These are phyloP conservation scores for Agonopterix heracliana DNA, from an alignment of 2,888 invertebrate species.

Conservation along the genomic window DNA sequence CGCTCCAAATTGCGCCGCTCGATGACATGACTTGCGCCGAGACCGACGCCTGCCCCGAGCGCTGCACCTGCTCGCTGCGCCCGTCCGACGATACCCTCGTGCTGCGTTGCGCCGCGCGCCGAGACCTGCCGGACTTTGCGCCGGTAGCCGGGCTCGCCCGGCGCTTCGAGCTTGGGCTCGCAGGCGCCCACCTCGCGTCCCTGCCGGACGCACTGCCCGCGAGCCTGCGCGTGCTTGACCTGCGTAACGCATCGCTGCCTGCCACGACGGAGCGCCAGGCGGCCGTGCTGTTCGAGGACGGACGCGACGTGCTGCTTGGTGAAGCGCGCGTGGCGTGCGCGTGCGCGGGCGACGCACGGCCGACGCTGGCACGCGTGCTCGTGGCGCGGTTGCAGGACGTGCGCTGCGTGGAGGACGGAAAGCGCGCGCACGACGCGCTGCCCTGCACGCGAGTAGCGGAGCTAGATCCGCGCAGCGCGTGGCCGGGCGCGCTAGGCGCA, in stretches of 20 bases:
- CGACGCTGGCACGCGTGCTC: not conserved
- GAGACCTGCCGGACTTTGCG: conserved; percentile 6
- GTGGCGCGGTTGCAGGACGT: conserved; percentile 16
- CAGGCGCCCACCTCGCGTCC: not conserved
- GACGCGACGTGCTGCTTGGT: conserved; percentile 13
- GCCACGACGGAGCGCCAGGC: conserved; percentile 10
- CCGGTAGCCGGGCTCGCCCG: no score
- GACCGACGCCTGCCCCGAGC: conserved; percentile 3
- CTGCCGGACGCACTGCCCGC: not conserved
- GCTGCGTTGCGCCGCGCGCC: conserved; percentile 1
- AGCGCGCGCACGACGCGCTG: conserved; percentile 14
- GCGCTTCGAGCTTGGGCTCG: conserved; percentile 9
- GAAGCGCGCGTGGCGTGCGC: conserved; percentile 15
- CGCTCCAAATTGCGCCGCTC: not conserved
- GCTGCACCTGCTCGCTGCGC: not conserved
- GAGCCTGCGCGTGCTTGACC: conserved; percentile 12
- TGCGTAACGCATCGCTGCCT: conserved; percentile 14
- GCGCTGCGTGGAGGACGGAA: conserved; percentile 11
- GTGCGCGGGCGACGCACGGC: not conserved
- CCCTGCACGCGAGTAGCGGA: conserved; percentile 4
- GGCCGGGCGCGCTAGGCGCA: no score
- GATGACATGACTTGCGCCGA: not conserved
- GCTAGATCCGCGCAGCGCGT: conserved; percentile 11
- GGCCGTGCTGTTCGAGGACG: conserved; percentile 5
- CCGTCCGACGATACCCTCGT: not conserved